Base-by-base conservation (phyloP, 2,113 vertebrate species). In the Bufo gargarizans region DNA sequence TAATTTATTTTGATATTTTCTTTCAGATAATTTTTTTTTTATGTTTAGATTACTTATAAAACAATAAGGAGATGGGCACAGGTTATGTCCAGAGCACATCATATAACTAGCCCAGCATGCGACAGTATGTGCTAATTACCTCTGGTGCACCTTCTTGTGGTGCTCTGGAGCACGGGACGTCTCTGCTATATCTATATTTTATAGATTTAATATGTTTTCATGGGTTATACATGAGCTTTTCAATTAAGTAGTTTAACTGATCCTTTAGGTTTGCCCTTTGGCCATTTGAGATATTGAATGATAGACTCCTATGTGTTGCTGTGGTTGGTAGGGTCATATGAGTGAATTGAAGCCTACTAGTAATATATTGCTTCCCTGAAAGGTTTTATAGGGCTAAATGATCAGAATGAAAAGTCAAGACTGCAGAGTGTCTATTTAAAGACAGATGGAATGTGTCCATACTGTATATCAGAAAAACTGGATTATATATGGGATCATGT, bases 141-240 rank as follows among this genome's bases (percentile, higher is more conserved):
- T 13, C 69, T 43, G 19, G 12, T 43, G 33, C 65, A 7, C 8
- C 65, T 33, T 69, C n/a, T 33, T 10, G 65, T 69, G 65, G 11
- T 2, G 9, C 8, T 58, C 56, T 58, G 56, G 56, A 58, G 65
- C 33, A 43, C 10, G 43, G 22, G 43, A 33, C 3, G 13, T 8
- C 12, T 71, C 22, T 43, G 33, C 12, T 8, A 58, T 58, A 58
- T 58, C 56, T 58, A 58, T 58, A 58, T 58, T 71, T 71, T 71
- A 43, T 71, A 71, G 22, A 71, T 71, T 71, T 71, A 43, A 43
- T 71, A 71, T 43, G 3, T 71, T 71, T 71, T 71, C 22, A 71
- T 71, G 69, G 69, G 43, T 71, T 71, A 71, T 71, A 71, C 69
- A 71, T 71, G 22, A 71, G 69, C 33, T 14, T 58, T 43, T 71